phyloP scores from a whole-genome alignment of 1,140 invertebrate species.

The Gonatopus flavifemur region DNA sequence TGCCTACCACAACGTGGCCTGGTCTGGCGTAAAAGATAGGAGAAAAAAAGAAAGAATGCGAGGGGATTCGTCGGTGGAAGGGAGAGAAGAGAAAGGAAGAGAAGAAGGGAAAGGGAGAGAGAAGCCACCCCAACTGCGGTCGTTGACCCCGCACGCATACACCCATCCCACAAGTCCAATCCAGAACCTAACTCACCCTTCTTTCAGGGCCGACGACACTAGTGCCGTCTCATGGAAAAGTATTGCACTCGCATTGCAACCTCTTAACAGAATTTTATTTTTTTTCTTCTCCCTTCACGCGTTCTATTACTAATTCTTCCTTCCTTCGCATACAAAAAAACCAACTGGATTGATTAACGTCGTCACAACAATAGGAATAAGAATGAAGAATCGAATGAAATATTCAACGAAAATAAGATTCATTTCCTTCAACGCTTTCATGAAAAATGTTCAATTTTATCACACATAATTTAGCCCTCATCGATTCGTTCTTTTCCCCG shows the following conservation, averaged over 20 bases:
- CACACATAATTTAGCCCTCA: no score
- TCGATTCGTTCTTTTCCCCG: no score
- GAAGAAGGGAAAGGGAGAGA: conserved; percentile 10
- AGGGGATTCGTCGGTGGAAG: neutral
- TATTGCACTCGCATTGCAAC: conserved; percentile 45
- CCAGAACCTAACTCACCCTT: conserved; percentile 49
- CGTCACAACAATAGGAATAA: no score
- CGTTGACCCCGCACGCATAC: conserved; percentile 51
- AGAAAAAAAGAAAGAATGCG: conserved; percentile 20
- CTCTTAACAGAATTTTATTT: conserved; percentile 30
- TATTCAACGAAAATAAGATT: no score
- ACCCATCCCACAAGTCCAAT: conserved; percentile 23
- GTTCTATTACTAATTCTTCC: no score
- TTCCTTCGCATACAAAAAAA: conserved; percentile 27
- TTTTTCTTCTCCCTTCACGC: conserved; percentile 10
- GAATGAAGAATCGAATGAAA: no score
- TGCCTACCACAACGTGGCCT: conserved; percentile 38
- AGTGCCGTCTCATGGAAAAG: conserved; percentile 55
- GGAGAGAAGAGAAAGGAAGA: neutral
- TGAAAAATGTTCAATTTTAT: no score
- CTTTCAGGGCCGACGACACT: conserved; percentile 53
- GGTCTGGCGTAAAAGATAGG: conserved; percentile 33
- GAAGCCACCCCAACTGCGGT: conserved; percentile 47
- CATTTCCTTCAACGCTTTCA: no score
- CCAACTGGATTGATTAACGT: no score